Evolutionary conservation across 2,888 invertebrate species (phyloP), one percentile per base, ranked within the genome.

Genomic region (Heterodera filipjevi): DNA sequence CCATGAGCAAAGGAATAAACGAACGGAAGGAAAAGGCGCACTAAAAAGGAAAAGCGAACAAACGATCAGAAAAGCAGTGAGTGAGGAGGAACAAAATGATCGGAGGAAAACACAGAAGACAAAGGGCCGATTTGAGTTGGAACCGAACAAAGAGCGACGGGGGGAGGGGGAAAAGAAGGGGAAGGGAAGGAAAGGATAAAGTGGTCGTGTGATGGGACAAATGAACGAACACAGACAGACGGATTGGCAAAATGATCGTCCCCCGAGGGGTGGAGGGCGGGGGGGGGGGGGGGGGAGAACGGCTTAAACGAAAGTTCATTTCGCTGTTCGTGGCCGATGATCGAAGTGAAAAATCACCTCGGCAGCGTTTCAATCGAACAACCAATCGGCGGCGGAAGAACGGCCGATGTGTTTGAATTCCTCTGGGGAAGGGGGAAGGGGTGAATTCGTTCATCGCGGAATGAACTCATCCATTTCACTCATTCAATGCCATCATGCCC

Each of bases 341-440:
- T 68, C 68, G 68, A 22, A 32, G 66, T 33, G 33, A 68, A 68
- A 32, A 68, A 68, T 68, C 68, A 68, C 33, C 10, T 68, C 33
- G 16, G n/a, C n/a, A 19, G 5, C 6, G 6, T 3, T n/a, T 49
- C 46, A 49, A 2, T 16, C 46, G n/a, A n/a, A n/a, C 59, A 59
- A 27, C 59, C 59, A n/a, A 59, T n/a, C 46, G 19, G 46, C 46
- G 19, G 46, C n/a, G 12, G 59, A 59, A n/a, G 59, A 27, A 27
- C 59, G 27, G 59, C 59, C 8, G n/a, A 59, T 59, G n/a, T 27
- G 59, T 59, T 49, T 59, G 27, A 59, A 59, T 59, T n/a, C 59
- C 59, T 3, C 5, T 16, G 66, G 66, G 30, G 66, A 22, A 14
- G n/a, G n/a, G n/a, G n/a, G n/a, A n/a, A n/a, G n/a, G n/a, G n/a